These are phyloP conservation scores for Lasioglossum malachurum DNA, from an alignment of 2,888 invertebrate genomes.

Conservation along the genomic window DNA sequence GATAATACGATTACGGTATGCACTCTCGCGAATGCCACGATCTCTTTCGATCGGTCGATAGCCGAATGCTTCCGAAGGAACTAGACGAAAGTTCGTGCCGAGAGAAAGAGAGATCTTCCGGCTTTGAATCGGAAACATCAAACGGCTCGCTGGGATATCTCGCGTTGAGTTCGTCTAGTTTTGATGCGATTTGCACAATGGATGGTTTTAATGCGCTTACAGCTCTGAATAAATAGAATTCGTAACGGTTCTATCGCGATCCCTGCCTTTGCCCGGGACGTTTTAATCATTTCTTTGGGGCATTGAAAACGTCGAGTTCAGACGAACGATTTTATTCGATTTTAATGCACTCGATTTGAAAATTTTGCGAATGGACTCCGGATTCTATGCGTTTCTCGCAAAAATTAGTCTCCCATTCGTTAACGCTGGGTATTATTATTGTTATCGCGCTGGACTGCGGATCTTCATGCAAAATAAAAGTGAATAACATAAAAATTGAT, in stretches of 20 bases:
- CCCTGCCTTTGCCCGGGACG: neutral
- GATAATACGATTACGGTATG: constrained; percentile 74
- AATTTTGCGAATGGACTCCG: too few relatives aligned
- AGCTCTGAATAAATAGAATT: neutral
- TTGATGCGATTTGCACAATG: constrained; percentile 22
- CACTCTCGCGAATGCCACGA: constrained; percentile 67
- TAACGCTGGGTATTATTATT: too few relatives aligned
- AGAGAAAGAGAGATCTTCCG: neutral
- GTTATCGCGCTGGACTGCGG: too few relatives aligned
- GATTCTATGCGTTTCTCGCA: too few relatives aligned
- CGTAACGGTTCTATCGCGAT: neutral
- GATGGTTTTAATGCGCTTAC: constrained; percentile 12
- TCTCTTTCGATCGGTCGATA: constrained; percentile 56
- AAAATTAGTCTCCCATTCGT: too few relatives aligned
- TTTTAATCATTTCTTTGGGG: neutral
- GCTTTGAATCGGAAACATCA: constrained; percentile 15
- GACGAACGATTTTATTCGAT: neutral
- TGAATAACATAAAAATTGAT: too few relatives aligned
- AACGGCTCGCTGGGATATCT: constrained; percentile 6
- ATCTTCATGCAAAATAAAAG: too few relatives aligned
- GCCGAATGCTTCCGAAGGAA: constrained; percentile 6
- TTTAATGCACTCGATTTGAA: neutral
- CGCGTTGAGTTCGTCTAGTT: neutral
- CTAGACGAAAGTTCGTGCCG: neutral
- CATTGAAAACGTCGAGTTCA: neutral